Conservation (phyloP, 92 coral and sea anemone genomes). For the Palythoa grandis region DNA sequence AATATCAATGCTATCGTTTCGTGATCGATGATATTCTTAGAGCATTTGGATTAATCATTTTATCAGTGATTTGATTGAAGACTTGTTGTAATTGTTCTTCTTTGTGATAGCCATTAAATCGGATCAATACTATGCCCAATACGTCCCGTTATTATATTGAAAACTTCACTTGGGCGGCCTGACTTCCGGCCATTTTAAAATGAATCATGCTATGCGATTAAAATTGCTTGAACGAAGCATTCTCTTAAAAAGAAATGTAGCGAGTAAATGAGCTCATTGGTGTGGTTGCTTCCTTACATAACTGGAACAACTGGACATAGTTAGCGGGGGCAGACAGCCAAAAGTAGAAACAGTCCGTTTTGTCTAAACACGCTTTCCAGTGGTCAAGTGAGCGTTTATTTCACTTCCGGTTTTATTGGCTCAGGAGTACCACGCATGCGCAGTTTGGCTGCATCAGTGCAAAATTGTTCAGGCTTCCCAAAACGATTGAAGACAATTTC, state of each 20-base stretch:
- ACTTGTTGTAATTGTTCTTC: background rate
- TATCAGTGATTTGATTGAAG: background rate
- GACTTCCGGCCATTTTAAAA: background rate
- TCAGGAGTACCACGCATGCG: constrained; percentile 22
- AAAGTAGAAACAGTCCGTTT: background rate
- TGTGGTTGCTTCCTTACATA: constrained; percentile 4
- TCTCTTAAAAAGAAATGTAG: background rate
- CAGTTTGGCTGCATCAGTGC: constrained; percentile 4
- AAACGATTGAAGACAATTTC: constrained; percentile 32
- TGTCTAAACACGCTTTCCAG: background rate
- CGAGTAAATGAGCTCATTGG: background rate
- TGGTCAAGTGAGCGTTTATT: background rate
- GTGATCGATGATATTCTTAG: too few relatives aligned
- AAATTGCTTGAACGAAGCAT: background rate
- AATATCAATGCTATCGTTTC: too few relatives aligned
- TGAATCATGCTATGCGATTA: background rate
- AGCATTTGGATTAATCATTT: too few relatives aligned
- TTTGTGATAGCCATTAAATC: background rate
- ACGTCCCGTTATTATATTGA: background rate
- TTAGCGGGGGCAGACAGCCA: background rate
- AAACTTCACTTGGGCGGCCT: background rate
- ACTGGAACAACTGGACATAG: background rate
- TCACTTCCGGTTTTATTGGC: constrained; percentile 29
- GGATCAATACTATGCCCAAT: background rate
- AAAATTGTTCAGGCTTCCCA: constrained; percentile 28